Percentiles rank a stretch among this genome's conserved stretches.
Conservation (phyloP, 2,113 vertebrate genomes). For the Lamprotornis superbus region DNA sequence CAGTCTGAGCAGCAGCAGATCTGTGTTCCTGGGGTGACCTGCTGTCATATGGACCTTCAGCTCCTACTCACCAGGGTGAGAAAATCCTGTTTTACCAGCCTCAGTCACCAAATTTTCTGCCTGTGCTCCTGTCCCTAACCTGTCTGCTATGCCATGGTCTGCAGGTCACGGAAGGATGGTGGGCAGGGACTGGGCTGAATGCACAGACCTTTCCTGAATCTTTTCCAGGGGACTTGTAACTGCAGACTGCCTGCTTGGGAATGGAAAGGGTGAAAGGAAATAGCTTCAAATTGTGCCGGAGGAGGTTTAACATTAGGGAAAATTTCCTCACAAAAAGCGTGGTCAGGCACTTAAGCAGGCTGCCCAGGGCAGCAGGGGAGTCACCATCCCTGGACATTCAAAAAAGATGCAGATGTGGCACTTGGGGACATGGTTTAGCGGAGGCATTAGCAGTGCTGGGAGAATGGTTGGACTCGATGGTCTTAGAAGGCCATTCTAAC, state of each 20-base stretch:
- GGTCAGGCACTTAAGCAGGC: background rate
- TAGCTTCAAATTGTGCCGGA: background rate
- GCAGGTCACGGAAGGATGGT: accelerated
- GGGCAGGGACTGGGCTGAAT: background rate
- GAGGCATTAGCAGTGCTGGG: background rate
- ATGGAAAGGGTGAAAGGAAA: background rate
- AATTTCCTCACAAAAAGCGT: background rate
- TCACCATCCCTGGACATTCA: background rate
- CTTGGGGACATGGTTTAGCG: background rate
- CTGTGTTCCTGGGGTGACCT: background rate
- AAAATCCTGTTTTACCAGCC: background rate
- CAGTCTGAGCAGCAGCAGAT: background rate
- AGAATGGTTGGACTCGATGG: background rate
- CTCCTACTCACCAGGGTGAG: background rate
- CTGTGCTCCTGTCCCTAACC: background rate
- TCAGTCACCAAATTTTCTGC: background rate
- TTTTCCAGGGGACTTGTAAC: background rate
- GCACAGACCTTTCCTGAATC: background rate
- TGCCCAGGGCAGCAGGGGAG: background rate
- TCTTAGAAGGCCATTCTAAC: background rate
- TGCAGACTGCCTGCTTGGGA: background rate
- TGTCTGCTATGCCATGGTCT: background rate
- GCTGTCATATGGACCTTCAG: background rate
- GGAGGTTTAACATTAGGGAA: background rate
- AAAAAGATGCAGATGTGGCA: background rate